Conservation (phyloP, 2,113 vertebrate genomes). For the Corvus moneduloides region DNA sequence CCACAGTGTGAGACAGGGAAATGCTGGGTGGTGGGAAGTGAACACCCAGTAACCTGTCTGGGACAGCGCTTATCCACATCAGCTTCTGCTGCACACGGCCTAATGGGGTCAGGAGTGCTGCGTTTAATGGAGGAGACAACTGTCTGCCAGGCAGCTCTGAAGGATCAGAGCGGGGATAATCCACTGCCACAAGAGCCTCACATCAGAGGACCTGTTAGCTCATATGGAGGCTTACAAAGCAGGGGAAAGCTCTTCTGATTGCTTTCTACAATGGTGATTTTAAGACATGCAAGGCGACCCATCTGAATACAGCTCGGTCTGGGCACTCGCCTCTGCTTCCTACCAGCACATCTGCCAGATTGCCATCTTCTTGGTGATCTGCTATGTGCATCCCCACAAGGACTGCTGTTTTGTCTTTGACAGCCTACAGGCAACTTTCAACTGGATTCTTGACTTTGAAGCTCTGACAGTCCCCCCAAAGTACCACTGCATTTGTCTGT, state of each 20-base stretch:
- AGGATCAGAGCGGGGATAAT: neutral
- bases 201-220: neutral
- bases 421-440: neutral
- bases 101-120: neutral
- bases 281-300: fast-evolving
- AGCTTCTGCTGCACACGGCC: neutral
- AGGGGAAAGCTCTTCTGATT: neutral
- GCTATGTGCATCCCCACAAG: neutral
- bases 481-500: neutral
- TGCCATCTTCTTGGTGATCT: neutral
- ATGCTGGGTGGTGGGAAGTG: neutral
- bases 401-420: neutral
- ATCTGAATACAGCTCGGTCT: neutral
- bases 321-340: neutral
- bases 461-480: neutral
- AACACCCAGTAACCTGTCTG: neutral
- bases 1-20: neutral
- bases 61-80: neutral
- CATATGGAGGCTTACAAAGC: neutral
- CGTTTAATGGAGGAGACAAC: neutral
- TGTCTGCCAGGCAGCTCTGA: neutral
- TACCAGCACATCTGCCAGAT: neutral
- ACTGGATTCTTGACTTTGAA: neutral
- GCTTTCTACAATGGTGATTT: neutral
- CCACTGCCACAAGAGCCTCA: neutral